Conservation (phyloP, 2,113 vertebrate species). For the Varanus komodoensis region DNA sequence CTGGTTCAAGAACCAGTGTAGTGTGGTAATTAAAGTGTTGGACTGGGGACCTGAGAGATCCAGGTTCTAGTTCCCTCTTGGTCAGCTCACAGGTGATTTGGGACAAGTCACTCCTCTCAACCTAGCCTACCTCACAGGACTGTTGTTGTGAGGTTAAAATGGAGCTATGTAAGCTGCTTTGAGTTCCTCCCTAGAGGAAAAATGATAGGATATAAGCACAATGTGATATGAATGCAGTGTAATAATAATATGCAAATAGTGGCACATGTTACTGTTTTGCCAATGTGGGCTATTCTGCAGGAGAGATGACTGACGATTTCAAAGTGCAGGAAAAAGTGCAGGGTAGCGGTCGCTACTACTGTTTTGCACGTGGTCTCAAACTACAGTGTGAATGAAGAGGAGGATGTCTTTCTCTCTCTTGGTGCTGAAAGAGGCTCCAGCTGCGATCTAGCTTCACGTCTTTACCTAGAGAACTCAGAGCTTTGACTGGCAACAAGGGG, state of each 20-base stretch:
- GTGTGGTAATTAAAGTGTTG: too few relatives aligned
- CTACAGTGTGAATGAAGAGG: neutral
- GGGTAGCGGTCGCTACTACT: neutral
- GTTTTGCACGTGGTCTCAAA: neutral
- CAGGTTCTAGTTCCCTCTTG: too few relatives aligned
- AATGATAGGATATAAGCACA: too few relatives aligned
- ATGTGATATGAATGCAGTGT: too few relatives aligned
- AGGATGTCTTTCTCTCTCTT: neutral
- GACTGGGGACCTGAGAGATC: too few relatives aligned
- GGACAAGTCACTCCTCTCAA: too few relatives aligned
- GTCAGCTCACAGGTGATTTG: too few relatives aligned
- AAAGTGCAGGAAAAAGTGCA: neutral
- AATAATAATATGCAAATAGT: neutral
- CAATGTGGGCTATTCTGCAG: neutral
- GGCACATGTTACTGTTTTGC: neutral
- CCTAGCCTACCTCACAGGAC: too few relatives aligned
- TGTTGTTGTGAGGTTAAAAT: too few relatives aligned
- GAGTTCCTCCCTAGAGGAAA: too few relatives aligned
- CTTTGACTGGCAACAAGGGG: neutral
- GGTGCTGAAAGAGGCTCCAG: neutral
- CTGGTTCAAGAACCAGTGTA: neutral
- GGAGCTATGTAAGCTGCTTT: too few relatives aligned
- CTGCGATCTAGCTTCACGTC: neutral
- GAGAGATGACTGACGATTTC: neutral
- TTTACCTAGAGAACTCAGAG: conserved; percentile 23